A percentile compares a stretch with the other conserved stretches of the same genome.
Evolutionary conservation across 2,797 vertebrate species (phyloP).

Genomic region (Lagodon rhomboides): DNA sequence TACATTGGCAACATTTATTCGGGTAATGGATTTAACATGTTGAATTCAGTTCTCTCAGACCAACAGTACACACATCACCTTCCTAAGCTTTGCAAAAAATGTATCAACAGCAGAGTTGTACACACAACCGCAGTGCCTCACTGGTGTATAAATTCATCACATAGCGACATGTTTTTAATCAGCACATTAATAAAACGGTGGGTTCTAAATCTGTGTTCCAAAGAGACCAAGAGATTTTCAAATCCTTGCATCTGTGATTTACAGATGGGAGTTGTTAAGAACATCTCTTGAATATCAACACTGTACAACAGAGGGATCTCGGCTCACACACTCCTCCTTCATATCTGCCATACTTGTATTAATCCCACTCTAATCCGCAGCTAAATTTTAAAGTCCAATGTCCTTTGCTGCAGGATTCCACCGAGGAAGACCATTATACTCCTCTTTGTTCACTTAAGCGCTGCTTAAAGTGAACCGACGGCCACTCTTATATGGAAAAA

Average conservation of each 20-base stretch:
- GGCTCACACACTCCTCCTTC: constrained; percentile 44
- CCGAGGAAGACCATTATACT: constrained; percentile 54
- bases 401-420: constrained; percentile 49
- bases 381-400: constrained; percentile 61
- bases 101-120: background rate
- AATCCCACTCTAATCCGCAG: constrained; percentile 66
- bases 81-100: background rate
- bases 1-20: background rate
- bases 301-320: constrained; percentile 49
- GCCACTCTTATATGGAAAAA: constrained; percentile 26
- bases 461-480: constrained; percentile 48
- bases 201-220: constrained; percentile 38
- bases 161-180: constrained; percentile 61
- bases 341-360: constrained; percentile 44
- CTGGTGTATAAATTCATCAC: constrained; percentile 30
- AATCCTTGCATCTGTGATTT: constrained; percentile 55
- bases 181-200: constrained; percentile 41
- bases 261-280: constrained; percentile 52
- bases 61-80: background rate
- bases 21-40: background rate
- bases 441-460: constrained; percentile 66
- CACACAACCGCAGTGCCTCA: constrained; percentile 8
- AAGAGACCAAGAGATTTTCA: constrained; percentile 27
- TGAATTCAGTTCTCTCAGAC: background rate
- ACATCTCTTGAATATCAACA: constrained; percentile 73